These are phyloP conservation scores for Odontamblyopus lacepedii DNA, from an alignment of 2,797 vertebrate species.

Conservation along the genomic window DNA sequence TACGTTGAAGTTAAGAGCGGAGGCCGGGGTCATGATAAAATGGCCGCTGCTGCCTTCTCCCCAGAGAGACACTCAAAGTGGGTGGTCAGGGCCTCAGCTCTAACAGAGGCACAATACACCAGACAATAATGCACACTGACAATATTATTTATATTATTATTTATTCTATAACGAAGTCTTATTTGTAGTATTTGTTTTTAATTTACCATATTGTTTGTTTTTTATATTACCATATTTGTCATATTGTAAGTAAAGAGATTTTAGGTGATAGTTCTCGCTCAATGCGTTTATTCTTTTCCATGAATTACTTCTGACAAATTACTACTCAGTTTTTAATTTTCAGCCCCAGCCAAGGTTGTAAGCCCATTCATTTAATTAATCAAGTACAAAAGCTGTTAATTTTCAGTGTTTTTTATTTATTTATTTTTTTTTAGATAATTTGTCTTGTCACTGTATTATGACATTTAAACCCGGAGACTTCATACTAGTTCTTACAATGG, in stretches of 20 bases:
- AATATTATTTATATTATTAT: background rate
- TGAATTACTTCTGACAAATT: no score
- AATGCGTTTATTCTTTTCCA: no score
- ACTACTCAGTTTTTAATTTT: no score
- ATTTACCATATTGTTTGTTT: background rate
- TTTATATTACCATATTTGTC: background rate
- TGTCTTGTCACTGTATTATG: background rate
- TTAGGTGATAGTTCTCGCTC: no score
- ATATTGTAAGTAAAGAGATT: background rate
- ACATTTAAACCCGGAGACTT: background rate
- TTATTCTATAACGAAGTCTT: background rate
- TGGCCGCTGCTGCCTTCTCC: slow-evolving; percentile 53
- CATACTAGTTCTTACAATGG: background rate
- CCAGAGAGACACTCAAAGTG: slow-evolving; percentile 53
- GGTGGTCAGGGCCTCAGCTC: slow-evolving; percentile 57
- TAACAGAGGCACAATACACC: slow-evolving; percentile 16
- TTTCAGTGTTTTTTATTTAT: background rate
- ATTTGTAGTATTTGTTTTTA: background rate
- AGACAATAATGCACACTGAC: background rate
- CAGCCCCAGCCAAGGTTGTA: background rate
- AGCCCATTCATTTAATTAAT: background rate
- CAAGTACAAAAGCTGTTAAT: background rate
- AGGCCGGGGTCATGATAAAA: slow-evolving; percentile 64
- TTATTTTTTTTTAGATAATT: background rate
- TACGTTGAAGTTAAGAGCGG: slow-evolving; percentile 53